Percentiles rank a stretch among this genome's conserved stretches.
Evolutionary conservation across 2,797 vertebrate species (phyloP).

Genomic region (Sternotherus odoratus): DNA sequence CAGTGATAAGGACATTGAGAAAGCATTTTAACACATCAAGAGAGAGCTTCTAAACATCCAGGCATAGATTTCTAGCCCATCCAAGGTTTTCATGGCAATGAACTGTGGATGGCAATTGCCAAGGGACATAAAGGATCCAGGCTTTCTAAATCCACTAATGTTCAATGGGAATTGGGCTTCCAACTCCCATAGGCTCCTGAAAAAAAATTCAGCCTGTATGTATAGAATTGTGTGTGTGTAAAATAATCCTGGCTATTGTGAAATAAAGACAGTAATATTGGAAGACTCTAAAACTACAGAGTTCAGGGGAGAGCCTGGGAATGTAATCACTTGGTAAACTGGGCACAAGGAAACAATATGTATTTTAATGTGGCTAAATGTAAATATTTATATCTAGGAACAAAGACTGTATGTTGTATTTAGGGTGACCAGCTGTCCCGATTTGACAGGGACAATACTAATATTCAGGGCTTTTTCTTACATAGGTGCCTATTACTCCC

Average conservation of each 20-base stretch:
- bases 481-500: neutral
- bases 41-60: neutral
- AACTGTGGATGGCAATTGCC: accelerated
- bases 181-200: neutral
- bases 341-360: neutral
- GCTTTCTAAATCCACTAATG: neutral
- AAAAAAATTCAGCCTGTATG: accelerated
- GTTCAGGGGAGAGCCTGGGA: neutral
- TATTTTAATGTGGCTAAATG: neutral
- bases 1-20: neutral
- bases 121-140: accelerated
- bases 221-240: accelerated
- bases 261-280: neutral
- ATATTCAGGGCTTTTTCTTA: neutral
- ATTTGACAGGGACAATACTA: too few relatives aligned
- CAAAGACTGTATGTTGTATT: neutral
- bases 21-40: neutral
- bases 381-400: neutral
- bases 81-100: neutral
- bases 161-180: accelerated
- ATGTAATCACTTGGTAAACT: accelerated
- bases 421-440: neutral
- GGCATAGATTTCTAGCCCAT: neutral
- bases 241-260: accelerated
- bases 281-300: neutral